These are phyloP conservation scores for Therioaphis trifolii DNA, from an alignment of 2,888 invertebrate species.

Conservation along the genomic window DNA sequence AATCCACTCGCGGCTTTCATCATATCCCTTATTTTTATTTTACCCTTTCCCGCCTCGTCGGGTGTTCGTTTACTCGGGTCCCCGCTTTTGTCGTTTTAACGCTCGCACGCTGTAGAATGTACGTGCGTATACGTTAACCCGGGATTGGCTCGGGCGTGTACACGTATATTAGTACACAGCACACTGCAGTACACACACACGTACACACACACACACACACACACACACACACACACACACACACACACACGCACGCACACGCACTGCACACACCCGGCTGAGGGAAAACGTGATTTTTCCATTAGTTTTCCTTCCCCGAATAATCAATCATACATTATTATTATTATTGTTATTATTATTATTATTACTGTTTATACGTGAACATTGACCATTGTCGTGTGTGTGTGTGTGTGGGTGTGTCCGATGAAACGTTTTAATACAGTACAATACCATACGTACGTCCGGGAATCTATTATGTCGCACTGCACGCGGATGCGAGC, in stretches of 20 bases:
- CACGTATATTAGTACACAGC: too few species aligned
- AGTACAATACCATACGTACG: too few species aligned
- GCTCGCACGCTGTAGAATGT: neutral
- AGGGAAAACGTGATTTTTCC: slow-evolving; percentile 19
- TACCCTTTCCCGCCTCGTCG: neutral
- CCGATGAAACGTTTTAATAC: neutral
- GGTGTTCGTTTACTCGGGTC: neutral
- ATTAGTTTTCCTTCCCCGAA: neutral
- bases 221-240: too few species aligned
- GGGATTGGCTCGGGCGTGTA: too few species aligned
- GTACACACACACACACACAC: too few species aligned
- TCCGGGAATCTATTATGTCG: too few species aligned
- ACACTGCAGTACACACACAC: too few species aligned
- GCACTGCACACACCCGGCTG: neutral
- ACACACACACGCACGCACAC: too few species aligned
- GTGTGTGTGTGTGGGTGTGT: too few species aligned
- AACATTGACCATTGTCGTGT: too few species aligned
- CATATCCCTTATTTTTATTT: neutral
- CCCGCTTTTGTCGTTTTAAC: neutral
- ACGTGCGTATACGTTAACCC: too few species aligned
- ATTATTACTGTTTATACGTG: neutral
- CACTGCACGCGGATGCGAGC: too few species aligned
- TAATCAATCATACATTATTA: neutral
- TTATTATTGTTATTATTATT: neutral
- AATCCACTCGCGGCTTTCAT: neutral